Evolutionary conservation across 2,797 vertebrate genomes (phyloP).

Genomic region (Mareca penelope): DNA sequence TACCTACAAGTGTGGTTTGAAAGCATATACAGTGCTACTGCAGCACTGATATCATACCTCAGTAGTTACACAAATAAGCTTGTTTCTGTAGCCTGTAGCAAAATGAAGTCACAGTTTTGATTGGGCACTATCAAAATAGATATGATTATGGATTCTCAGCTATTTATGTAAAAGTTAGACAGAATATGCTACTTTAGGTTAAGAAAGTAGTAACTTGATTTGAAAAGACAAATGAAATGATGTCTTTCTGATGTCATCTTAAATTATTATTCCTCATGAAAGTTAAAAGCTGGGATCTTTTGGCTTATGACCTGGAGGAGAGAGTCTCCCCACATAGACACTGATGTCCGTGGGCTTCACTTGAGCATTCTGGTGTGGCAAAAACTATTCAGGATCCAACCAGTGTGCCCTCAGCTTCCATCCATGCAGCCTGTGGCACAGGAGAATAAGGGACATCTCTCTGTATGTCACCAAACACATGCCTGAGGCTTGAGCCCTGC

Average conservation of each 20-base stretch:
- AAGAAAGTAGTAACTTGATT: not conserved
- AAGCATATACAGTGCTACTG: not conserved
- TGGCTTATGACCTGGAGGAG: not conserved
- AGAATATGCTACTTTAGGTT: not conserved
- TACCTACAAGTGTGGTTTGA: not conserved
- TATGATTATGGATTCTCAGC: not conserved
- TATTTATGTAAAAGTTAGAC: not conserved
- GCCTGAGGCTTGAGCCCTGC: not conserved
- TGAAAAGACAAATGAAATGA: not conserved
- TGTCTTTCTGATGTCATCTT: not conserved
- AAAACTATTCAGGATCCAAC: not conserved
- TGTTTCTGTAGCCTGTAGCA: rapidly evolving
- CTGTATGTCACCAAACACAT: not conserved
- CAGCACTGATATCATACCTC: not conserved
- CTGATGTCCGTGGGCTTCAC: not conserved
- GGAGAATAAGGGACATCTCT: not conserved
- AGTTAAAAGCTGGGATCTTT: not conserved
- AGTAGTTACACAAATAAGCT: not conserved
- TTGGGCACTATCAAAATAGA: not conserved
- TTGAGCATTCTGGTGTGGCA: not conserved
- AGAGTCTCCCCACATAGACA: rapidly evolving
- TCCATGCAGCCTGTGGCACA: not conserved
- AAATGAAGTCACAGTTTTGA: not conserved
- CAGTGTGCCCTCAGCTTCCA: not conserved
- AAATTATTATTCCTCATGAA: not conserved